Conservation (phyloP, 2,797 vertebrate genomes). For the Gadopsis marmoratus region DNA sequence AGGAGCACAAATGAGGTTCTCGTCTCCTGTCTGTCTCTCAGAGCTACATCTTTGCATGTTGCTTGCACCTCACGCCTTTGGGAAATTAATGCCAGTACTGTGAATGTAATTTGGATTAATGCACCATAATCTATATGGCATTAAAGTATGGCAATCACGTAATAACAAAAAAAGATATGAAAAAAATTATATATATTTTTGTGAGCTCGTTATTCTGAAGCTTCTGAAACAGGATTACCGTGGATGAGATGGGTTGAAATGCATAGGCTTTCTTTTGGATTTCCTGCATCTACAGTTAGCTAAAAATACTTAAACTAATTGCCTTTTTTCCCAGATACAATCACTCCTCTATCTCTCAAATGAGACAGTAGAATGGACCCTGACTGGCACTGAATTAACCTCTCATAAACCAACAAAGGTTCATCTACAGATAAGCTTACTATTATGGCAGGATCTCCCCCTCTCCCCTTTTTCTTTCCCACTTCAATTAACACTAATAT, state of each 20-base stretch:
- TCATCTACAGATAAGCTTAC: slow-evolving; percentile 63
- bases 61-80: slow-evolving; percentile 49
- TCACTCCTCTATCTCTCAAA: slow-evolving; percentile 54
- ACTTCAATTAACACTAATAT: slow-evolving; percentile 71
- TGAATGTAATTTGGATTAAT: slow-evolving; percentile 72
- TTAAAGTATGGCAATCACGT: slow-evolving; percentile 43
- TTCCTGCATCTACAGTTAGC: slow-evolving; percentile 64
- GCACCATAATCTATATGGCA: slow-evolving; percentile 54
- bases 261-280: slow-evolving; percentile 34
- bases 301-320: slow-evolving; percentile 57
- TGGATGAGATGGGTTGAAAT: slow-evolving; percentile 35
- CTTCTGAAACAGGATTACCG: slow-evolving; percentile 52
- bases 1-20: slow-evolving; percentile 46
- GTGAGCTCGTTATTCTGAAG: slow-evolving; percentile 55
- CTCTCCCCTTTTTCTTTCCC: slow-evolving; percentile 33
- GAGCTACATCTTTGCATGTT: neutral
- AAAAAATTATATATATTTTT: slow-evolving; percentile 31
- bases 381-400: slow-evolving; percentile 74
- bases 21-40: slow-evolving; percentile 17
- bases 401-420: slow-evolving; percentile 61
- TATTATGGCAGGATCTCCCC: slow-evolving; percentile 20
- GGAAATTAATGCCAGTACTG: slow-evolving; percentile 57
- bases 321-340: slow-evolving; percentile 39
- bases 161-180: slow-evolving; percentile 20
- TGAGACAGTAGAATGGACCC: slow-evolving; percentile 49